Conservation (phyloP, 1,140 invertebrate species). For the Drosophila ironensis region DNA sequence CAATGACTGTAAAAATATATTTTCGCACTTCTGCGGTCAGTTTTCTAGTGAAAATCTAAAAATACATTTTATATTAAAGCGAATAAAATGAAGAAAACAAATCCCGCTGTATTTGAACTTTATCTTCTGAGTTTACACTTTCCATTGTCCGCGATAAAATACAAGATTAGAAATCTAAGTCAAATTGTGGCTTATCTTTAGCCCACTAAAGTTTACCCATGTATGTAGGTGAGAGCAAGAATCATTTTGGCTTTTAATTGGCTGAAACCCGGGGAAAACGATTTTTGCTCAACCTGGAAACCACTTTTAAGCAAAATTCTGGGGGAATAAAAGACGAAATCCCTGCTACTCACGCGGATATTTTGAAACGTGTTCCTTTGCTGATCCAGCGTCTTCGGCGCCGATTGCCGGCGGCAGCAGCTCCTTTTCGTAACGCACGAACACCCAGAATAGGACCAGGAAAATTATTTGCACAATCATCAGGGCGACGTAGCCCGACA, state of each 20-base stretch:
- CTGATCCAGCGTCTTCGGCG: slow-evolving; percentile 69
- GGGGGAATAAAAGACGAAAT: slow-evolving; percentile 13
- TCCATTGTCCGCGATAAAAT: too few relatives aligned
- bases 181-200: too few relatives aligned
- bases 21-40: slow-evolving; percentile 6
- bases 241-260: neutral
- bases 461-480: slow-evolving; percentile 82
- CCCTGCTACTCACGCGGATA: slow-evolving; percentile 81
- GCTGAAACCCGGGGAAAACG: neutral
- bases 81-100: neutral
- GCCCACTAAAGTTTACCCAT: too few relatives aligned
- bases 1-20: slow-evolving; percentile 1
- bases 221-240: too few relatives aligned
- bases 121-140: too few relatives aligned
- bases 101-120: too few relatives aligned
- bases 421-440: slow-evolving; percentile 80
- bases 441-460: slow-evolving; percentile 78
- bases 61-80: neutral
- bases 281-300: neutral
- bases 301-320: neutral
- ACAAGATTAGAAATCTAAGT: too few relatives aligned
- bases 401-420: slow-evolving; percentile 53
- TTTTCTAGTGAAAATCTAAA: neutral
- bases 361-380: slow-evolving; percentile 76
- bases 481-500: slow-evolving; percentile 76